Evolutionary conservation across 2,888 invertebrate species (phyloP).

Genomic region (Macaria liturata): DNA sequence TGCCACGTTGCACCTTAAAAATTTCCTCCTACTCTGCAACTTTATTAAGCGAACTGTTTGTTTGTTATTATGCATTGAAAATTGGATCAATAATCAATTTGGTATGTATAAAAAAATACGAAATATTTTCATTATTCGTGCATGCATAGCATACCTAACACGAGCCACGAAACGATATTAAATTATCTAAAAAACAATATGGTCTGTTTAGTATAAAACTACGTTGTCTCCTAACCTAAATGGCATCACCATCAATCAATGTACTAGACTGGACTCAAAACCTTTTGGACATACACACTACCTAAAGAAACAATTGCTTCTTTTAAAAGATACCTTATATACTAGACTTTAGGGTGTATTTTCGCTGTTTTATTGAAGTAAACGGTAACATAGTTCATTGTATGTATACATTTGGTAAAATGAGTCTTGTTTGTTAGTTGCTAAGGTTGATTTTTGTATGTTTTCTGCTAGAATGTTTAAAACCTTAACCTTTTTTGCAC

Average conservation of each 20-base stretch:
- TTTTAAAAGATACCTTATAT: conserved; percentile 2
- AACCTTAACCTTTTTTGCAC: conserved; percentile 3
- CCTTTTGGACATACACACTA: conserved; percentile 7
- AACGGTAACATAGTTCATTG: background rate
- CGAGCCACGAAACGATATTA: too few species aligned
- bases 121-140: too few species aligned
- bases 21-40: too few species aligned
- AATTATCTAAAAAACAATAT: too few species aligned
- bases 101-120: too few species aligned
- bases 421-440: background rate
- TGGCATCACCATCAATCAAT: conserved; percentile 26
- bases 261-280: conserved; percentile 22
- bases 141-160: too few species aligned
- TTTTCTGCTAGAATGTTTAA: background rate
- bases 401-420: background rate
- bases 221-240: conserved; percentile 10
- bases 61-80: too few species aligned
- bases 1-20: too few species aligned
- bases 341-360: background rate
- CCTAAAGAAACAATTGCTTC: conserved; percentile 1
- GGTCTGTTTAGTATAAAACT: too few species aligned
- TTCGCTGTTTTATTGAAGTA: background rate
- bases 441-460: conserved; percentile 1
- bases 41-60: too few species aligned
- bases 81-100: too few species aligned